phyloP scores from a whole-genome alignment of 2,888 invertebrate genomes.

The Cataglyphis rosenhaueri region DNA sequence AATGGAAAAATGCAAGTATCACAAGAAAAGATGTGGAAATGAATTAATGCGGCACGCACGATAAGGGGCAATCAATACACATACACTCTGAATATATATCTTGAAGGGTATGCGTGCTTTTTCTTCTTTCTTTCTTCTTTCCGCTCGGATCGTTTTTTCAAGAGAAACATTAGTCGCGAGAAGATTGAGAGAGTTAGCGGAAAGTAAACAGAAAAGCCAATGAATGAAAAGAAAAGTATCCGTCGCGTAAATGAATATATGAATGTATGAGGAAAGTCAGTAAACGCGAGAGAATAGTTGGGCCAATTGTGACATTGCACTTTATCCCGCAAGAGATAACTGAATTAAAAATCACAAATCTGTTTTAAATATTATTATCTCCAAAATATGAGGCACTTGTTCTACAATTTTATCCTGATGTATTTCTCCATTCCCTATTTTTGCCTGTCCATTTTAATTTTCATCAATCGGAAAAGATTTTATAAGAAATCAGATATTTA shows the following conservation, averaged over 20 bases:
- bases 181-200: conserved; percentile 8
- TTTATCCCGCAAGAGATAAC: not conserved
- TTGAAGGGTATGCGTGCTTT: not conserved
- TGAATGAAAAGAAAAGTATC: conserved; percentile 11
- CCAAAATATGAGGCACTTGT: not conserved
- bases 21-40: conserved; percentile 45
- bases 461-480: not conserved
- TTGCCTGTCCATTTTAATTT: not conserved
- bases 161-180: not conserved
- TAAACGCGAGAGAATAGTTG: conserved; percentile 10
- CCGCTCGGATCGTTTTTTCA: not conserved
- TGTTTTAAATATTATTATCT: not conserved
- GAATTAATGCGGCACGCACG: conserved; percentile 62
- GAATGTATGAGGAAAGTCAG: not conserved
- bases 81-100: conserved; percentile 27
- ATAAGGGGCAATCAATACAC: conserved; percentile 48
- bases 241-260: conserved; percentile 8
- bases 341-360: not conserved
- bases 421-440: not conserved
- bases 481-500: not conserved
- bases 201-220: not conserved
- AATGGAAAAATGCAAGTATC: conserved; percentile 36
- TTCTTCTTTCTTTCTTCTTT: conserved; percentile 1
- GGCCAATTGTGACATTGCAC: not conserved
- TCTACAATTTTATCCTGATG: not conserved